Base-by-base conservation (phyloP, 2,888 invertebrate genomes). In the Vandiemenella viatica region DNA sequence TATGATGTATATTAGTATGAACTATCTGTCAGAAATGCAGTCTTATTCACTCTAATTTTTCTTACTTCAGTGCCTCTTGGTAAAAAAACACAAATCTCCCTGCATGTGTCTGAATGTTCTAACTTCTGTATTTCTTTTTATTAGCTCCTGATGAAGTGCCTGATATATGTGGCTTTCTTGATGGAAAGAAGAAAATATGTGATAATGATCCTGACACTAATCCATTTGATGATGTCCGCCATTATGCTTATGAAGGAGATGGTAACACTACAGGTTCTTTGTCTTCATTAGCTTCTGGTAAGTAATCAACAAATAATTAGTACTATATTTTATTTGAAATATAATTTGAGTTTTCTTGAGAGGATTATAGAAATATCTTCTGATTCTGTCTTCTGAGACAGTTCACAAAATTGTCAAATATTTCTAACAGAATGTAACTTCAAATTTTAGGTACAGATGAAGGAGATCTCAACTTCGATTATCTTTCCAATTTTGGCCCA, bases 201-300 rank as follows among this genome's bases (percentile, higher is more conserved):
- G 92, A 95, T 68, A 79, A 87, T 55, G 96, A 97, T 67, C 87
- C 88, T 1, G 86, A 87, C 60, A 88, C 87, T 57, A 80, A 83
- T 60, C 93, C 95, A 1, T 89, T 87, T 63, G 98, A 98, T 66
- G 96, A 96, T 67, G 88, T 97, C 17, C 79, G 96, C 51, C 90
- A 97, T 67, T 98, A 96, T 67, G 95, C 92, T 49, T 97, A 96
- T 65, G 97, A 98, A 69, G 96, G 96, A 42, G 91, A 90, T 64
- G 92, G 92, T 57, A 92, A 92, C 64, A 81, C 83, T 15, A 88
- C 87, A 56, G 93, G 93, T 56, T 92, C 92, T 8, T 74, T 96
- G 18, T 95, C 93, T 46, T 90, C 91, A 41, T 72, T 92, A 57
- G 90, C 90, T 55, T 91, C 91, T 59, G 88, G 88, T 78, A 63